Base-by-base conservation (phyloP, 2,888 invertebrate genomes). In the Myopa tessellatipennis region DNA sequence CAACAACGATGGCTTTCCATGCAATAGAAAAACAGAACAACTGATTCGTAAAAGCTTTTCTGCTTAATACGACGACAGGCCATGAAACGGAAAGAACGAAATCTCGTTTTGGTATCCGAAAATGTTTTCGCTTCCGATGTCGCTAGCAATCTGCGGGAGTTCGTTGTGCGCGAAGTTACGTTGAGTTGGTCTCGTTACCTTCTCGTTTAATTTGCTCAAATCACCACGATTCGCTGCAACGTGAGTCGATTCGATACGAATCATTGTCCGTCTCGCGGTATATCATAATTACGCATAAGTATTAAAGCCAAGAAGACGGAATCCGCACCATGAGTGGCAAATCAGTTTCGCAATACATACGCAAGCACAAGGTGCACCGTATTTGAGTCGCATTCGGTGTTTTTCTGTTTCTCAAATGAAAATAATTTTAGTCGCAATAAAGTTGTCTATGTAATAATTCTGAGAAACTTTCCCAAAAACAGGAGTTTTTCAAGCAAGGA, bases 311-410 rank as follows among this genome's bases (percentile, higher is more conserved):
- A 76, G 80, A 80, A 81, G 79, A 82, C 79, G 80, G 80, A 83
- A 81, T 74, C 79, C 74, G 73, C 73, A 40, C 77, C 77, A 77
- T 82, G 80, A 81, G 82, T 82, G 78, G 81, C 81, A 82, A 86
- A 86, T 85, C 87, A 85, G 87, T 87, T 87, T 87, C 85, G 87
- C 87, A 87, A 87, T 87, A 87, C 87, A 87, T 87, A 87, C 87
- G 86, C 87, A 87, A 86, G 87, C 87, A 86, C 83, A 86, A 86
- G 85, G 87, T 86, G 83, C 84, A 85, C 80, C 82, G 81, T 81
- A 72, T 78, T 81, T 79, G 50, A 75, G 69, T 45, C 74, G 55
- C 68, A 69, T 58, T 75, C 60, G 45, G 36, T 61, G 18, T 6
- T 34, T 16, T 34, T 74, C 34, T 52, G 4, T 50, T 38, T 34